Conservation (phyloP, 2,888 invertebrate genomes). For the Eledona agricola region DNA sequence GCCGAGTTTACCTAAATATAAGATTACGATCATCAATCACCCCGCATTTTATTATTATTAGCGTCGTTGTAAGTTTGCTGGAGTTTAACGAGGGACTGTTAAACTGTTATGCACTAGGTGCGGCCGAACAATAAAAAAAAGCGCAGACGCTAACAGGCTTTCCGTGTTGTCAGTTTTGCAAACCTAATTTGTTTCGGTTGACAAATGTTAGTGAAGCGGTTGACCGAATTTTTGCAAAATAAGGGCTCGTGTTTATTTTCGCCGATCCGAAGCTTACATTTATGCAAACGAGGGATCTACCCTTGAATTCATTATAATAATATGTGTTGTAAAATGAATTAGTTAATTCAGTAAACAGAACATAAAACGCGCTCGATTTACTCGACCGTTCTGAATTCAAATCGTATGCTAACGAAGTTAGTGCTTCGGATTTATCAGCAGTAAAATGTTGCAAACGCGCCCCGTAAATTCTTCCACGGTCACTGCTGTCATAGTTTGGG, state of each 20-base stretch:
- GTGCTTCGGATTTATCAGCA: constrained; percentile 12
- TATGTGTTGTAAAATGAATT: constrained; percentile 12
- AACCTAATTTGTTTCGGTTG: no score
- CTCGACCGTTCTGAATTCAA: constrained; percentile 17
- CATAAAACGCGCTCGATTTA: constrained; percentile 12
- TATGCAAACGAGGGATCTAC: not conserved
- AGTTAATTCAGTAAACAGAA: constrained; percentile 15
- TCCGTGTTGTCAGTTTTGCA: no score
- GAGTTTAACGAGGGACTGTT: no score
- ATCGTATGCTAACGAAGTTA: constrained; percentile 24
- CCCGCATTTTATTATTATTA: no score
- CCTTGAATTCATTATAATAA: not conserved
- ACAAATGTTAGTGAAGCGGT: no score
- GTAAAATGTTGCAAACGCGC: constrained; percentile 15
- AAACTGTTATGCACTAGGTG: no score
- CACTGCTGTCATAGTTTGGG: constrained; percentile 9
- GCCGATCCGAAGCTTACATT: no score
- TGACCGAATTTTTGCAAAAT: no score
- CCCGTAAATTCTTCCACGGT: constrained; percentile 21
- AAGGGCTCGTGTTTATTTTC: no score
- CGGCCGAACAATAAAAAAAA: no score
- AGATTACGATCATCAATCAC: constrained; percentile 13
- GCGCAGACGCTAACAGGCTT: no score
- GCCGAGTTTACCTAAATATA: constrained; percentile 4
- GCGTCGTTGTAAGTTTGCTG: no score